These are phyloP conservation scores for Ormyrus nitidulus DNA, from an alignment of 2,888 invertebrate genomes.

Conservation along the genomic window DNA sequence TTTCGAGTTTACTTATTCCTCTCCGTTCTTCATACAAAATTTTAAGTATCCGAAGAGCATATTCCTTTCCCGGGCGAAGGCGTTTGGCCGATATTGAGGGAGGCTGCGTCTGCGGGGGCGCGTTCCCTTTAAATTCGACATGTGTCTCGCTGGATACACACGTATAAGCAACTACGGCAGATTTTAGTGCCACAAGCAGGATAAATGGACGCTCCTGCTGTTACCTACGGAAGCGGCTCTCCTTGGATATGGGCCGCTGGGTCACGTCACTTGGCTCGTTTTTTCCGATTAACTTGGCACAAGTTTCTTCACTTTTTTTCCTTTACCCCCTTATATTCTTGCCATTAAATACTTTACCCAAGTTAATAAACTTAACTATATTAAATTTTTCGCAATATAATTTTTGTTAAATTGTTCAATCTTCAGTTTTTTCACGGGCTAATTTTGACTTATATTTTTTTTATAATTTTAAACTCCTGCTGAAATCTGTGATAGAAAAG, in stretches of 20 bases:
- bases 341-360: no score
- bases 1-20: slow-evolving; percentile 13
- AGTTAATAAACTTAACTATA: no score
- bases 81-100: slow-evolving; percentile 11
- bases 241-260: slow-evolving; percentile 29
- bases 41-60: slow-evolving; percentile 33
- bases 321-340: no score
- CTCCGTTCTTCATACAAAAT: slow-evolving; percentile 22
- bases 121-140: not conserved
- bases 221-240: not conserved
- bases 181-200: slow-evolving; percentile 30
- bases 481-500: not conserved
- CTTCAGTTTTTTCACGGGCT: no score
- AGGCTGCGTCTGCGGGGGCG: not conserved
- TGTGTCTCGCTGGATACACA: not conserved
- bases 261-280: slow-evolving; percentile 13
- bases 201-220: slow-evolving; percentile 41
- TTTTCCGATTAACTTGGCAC: not conserved
- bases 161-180: slow-evolving; percentile 14
- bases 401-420: no score
- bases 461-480: no score
- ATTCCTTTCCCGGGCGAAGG: not conserved
- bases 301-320: not conserved
- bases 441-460: no score
- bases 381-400: no score